Conservation (phyloP, 2,888 invertebrate genomes). For the Neoaliturus tenellus region DNA sequence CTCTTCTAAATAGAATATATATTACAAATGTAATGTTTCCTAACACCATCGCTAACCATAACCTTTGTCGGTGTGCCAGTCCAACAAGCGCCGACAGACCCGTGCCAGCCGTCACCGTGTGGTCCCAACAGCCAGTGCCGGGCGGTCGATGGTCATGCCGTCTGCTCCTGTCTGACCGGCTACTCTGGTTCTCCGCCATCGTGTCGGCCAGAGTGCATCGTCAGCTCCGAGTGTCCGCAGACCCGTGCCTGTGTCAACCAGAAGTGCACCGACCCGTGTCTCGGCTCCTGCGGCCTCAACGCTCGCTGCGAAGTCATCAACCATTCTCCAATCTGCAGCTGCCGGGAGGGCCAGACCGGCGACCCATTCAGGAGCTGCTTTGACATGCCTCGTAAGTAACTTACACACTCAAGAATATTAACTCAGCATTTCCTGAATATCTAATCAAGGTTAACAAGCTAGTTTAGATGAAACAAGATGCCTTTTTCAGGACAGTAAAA, state of each 20-base stretch:
- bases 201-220: slow-evolving; percentile 90
- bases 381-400: slow-evolving; percentile 68
- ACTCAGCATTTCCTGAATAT: too few relatives aligned
- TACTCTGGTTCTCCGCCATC: slow-evolving; percentile 87
- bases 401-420: too few relatives aligned
- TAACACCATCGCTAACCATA: too few relatives aligned
- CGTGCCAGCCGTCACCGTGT: slow-evolving; percentile 90
- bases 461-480: too few relatives aligned
- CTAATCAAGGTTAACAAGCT: too few relatives aligned
- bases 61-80: too few relatives aligned
- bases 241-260: slow-evolving; percentile 91
- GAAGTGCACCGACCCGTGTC: slow-evolving; percentile 92
- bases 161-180: slow-evolving; percentile 88
- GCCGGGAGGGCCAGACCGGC: slow-evolving; percentile 89
- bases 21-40: too few relatives aligned
- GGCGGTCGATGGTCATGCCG: slow-evolving; percentile 86
- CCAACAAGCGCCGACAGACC: slow-evolving; percentile 76
- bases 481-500: too few relatives aligned
- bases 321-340: slow-evolving; percentile 92
- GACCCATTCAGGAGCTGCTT: slow-evolving; percentile 83
- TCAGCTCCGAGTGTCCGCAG: slow-evolving; percentile 88
- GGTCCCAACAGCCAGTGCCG: slow-evolving; percentile 93
- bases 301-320: slow-evolving; percentile 90
- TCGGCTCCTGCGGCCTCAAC: slow-evolving; percentile 89
- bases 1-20: too few relatives aligned